phyloP scores from a whole-genome alignment of 2,113 vertebrate genomes.

The Eleginops maclovinus region DNA sequence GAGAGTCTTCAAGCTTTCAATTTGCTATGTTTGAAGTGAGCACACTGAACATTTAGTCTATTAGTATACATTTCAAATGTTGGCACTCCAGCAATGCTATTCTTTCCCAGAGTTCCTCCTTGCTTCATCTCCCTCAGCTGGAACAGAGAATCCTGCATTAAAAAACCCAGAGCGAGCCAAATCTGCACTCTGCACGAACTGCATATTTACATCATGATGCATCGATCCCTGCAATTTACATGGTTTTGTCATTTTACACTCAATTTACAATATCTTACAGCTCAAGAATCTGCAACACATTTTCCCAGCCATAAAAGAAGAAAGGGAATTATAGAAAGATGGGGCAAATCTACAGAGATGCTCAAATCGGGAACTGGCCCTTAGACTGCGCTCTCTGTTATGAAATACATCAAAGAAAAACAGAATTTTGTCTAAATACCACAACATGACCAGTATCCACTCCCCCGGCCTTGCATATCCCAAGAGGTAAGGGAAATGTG shows the following conservation, averaged over 20 bases:
- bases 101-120: constrained; percentile 10
- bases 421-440: constrained; percentile 66
- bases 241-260: constrained; percentile 73
- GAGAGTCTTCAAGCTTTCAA: neutral
- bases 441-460: constrained; percentile 62
- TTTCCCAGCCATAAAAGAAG: constrained; percentile 62
- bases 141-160: constrained; percentile 39
- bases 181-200: constrained; percentile 53
- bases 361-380: constrained; percentile 42
- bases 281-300: constrained; percentile 65
- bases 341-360: constrained; percentile 33
- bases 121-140: constrained; percentile 41
- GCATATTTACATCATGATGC: constrained; percentile 71
- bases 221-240: constrained; percentile 57
- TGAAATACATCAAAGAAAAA: constrained; percentile 69
- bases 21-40: neutral
- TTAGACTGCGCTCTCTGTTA: constrained; percentile 62
- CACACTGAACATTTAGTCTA: neutral
- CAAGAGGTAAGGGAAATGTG: constrained; percentile 65
- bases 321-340: constrained; percentile 52
- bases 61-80: neutral
- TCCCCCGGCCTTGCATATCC: constrained; percentile 15
- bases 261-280: constrained; percentile 70
- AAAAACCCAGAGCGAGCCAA: constrained; percentile 28
- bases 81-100: constrained; percentile 3